Conservation (phyloP, 2,797 vertebrate genomes). For the Tiaroga cobitis region DNA sequence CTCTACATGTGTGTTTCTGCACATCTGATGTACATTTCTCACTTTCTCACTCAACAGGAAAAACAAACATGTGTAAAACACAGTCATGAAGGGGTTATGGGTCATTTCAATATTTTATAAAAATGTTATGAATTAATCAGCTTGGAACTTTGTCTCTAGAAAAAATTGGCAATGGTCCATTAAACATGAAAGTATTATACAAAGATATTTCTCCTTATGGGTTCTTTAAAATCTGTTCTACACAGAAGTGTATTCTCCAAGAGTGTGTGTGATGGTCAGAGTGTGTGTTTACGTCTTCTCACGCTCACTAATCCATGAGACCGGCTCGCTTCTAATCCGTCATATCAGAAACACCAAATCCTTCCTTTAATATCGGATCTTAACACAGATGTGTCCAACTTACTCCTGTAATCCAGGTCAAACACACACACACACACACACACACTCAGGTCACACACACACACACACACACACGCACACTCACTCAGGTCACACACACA, state of each 20-base stretch:
- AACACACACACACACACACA: too few relatives aligned
- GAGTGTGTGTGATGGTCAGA: background rate
- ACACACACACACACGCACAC: too few relatives aligned
- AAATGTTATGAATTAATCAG: background rate
- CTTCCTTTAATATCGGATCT: conserved; percentile 74
- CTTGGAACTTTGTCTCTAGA: background rate
- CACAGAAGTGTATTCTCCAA: background rate
- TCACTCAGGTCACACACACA: background rate
- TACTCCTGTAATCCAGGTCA: conserved; percentile 63
- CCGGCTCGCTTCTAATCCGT: conserved; percentile 73
- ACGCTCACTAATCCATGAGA: conserved; percentile 70
- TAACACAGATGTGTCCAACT: conserved; percentile 77
- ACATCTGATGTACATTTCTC: background rate
- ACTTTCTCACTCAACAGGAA: background rate
- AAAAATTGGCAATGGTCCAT: too few relatives aligned
- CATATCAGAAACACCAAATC: conserved; percentile 75
- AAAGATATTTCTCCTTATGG: too few relatives aligned
- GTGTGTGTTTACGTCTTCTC: conserved; percentile 62
- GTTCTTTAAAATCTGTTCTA: too few relatives aligned
- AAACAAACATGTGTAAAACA: background rate
- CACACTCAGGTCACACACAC: background rate
- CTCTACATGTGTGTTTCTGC: background rate
- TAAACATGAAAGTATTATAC: too few relatives aligned
- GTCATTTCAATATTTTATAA: background rate
- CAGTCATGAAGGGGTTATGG: too few relatives aligned